A percentile compares a stretch with the other conserved stretches of the same genome.
phyloP scores from a whole-genome alignment of 2,888 invertebrate species.

The Drosophila tanythrix region DNA sequence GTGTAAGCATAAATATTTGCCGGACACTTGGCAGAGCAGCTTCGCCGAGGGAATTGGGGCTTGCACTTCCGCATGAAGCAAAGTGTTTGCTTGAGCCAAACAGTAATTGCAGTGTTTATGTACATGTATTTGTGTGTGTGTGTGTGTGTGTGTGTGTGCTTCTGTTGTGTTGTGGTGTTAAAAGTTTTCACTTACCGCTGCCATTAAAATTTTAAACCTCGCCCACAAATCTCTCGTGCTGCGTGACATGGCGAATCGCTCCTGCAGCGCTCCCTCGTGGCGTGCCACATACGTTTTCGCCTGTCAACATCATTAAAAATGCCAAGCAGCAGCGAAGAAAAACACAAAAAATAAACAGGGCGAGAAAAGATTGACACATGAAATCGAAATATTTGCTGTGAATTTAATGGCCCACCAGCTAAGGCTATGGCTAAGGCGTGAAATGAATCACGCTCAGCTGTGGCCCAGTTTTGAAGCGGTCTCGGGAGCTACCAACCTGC shows the following conservation, averaged over 20 bases:
- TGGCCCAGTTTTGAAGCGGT: conserved; percentile 5
- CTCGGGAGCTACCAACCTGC: conserved; percentile 85
- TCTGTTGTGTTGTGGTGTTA: conserved; percentile 20
- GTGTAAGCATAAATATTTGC: conserved; percentile 55
- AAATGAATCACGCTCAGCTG: conserved; percentile 54
- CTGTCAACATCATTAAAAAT: conserved; percentile 84
- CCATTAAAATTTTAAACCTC: conserved; percentile 91
- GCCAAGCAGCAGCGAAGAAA: conserved; percentile 31
- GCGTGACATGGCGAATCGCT: conserved; percentile 94
- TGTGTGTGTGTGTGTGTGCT: background rate
- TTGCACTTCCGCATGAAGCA: conserved; percentile 15
- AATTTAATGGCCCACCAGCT: conserved; percentile 60
- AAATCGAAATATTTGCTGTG: conserved; percentile 72
- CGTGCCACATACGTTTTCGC: conserved; percentile 94
- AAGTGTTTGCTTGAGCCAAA: conserved; percentile 15
- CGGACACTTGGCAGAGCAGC: conserved; percentile 20
- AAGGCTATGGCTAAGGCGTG: conserved; percentile 51
- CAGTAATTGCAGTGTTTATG: conserved; percentile 30
- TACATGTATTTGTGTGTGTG: background rate
- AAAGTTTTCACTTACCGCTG: conserved; percentile 88
- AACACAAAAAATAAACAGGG: conserved; percentile 25
- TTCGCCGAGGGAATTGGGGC: background rate
- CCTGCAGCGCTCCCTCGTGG: conserved; percentile 95
- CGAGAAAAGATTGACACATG: conserved; percentile 50
- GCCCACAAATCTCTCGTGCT: conserved; percentile 94